These are phyloP conservation scores for Sarotherodon lohbergeri DNA, from an alignment of 2,113 vertebrate species.

Conservation along the genomic window DNA sequence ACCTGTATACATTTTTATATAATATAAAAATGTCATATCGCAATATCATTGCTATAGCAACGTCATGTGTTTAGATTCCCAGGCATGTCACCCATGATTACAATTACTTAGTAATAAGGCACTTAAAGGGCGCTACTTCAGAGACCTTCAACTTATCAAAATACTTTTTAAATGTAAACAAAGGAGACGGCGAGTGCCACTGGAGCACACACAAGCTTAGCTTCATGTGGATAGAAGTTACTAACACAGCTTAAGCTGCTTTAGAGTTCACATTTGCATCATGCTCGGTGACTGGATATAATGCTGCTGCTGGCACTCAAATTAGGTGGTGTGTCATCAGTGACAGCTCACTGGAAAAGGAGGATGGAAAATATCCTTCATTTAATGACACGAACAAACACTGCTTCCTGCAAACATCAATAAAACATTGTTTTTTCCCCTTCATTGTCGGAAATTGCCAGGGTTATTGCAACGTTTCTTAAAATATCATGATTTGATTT, in stretches of 20 bases:
- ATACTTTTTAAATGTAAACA: not conserved
- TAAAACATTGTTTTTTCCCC: fast-evolving
- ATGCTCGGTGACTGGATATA: not conserved
- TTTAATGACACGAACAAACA: not conserved
- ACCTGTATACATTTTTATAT: not conserved
- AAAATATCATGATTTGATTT: not conserved
- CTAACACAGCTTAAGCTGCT: not conserved
- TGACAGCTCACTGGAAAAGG: not conserved
- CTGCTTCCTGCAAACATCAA: not conserved
- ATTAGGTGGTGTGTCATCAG: not conserved
- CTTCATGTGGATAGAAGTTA: not conserved
- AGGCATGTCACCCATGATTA: not conserved
- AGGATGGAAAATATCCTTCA: not conserved
- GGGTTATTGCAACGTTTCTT: not conserved
- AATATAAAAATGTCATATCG: not conserved
- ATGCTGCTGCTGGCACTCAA: not conserved
- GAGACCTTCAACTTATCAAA: not conserved
- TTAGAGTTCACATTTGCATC: not conserved
- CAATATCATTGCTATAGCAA: not conserved
- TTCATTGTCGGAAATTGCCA: not conserved
- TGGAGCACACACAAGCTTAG: not conserved
- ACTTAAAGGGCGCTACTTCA: not conserved
- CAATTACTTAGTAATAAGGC: not conserved
- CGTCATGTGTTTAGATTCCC: not conserved
- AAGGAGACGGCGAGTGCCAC: not conserved